Percentiles rank a stretch among this genome's conserved stretches.
These are phyloP conservation scores for Chionomys nivalis DNA, from an alignment of 2,113 vertebrate genomes.

Conservation along the genomic window DNA sequence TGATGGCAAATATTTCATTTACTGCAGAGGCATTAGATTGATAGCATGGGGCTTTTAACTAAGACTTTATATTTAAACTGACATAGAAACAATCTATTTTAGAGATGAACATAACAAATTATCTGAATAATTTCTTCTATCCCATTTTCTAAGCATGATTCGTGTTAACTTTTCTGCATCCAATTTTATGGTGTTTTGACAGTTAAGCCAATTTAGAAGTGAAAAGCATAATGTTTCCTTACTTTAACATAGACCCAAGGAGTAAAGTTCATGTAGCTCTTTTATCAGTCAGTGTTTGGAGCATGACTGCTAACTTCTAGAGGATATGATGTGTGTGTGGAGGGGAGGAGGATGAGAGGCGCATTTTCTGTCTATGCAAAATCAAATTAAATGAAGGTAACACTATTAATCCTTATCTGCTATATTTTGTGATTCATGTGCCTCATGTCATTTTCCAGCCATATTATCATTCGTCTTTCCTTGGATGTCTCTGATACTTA, in stretches of 20 bases:
- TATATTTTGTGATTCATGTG: conserved; percentile 80
- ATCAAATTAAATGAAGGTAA: conserved; percentile 69
- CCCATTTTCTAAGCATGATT: conserved; percentile 15
- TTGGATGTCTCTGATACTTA: conserved; percentile 66
- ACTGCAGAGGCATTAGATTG: background rate
- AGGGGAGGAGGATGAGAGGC: conserved; percentile 50
- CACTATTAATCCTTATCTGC: conserved; percentile 81
- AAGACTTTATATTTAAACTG: conserved; percentile 20
- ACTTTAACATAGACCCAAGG: conserved; percentile 72
- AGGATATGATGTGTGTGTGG: conserved; percentile 67
- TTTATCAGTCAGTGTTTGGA: conserved; percentile 56
- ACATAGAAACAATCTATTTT: background rate
- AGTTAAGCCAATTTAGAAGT: conserved; percentile 22
- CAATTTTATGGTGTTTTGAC: background rate
- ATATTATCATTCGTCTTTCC: conserved; percentile 58
- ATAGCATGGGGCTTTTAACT: background rate
- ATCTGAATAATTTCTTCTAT: background rate
- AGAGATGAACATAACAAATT: background rate
- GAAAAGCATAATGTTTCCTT: background rate
- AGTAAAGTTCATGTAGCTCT: conserved; percentile 49
- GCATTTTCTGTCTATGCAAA: conserved; percentile 69
- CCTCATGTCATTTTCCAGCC: conserved; percentile 73
- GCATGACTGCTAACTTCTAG: conserved; percentile 40
- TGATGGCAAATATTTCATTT: conserved; percentile 9
- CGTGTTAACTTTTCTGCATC: background rate